Evolutionary conservation across 1,140 invertebrate genomes (phyloP), one percentile per base, ranked within the genome.

Genomic region (Aphaenogaster ashmeadi): DNA sequence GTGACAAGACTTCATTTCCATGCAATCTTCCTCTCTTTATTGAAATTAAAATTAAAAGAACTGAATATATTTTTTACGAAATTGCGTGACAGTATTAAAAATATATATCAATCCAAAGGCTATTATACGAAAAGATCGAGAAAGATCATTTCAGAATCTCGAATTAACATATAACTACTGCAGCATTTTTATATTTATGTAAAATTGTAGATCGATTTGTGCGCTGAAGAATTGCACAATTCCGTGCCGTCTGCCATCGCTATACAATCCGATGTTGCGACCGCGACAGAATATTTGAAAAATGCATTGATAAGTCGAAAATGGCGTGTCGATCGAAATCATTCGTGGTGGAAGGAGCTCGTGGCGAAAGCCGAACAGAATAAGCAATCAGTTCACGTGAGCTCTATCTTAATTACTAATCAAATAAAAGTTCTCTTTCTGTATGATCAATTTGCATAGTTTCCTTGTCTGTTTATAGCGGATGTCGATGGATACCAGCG

Each of bases 221-320:
- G 96, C 79, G 96, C 98, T 3, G 99, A 99, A 95, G 99, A 99
- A 94, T 96, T 99, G 79, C 97, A 99, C 91, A 99, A 99, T 94
- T 99, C 98, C 87, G 96, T 98, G 0, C 95, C 96, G 62, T 96
- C 97, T 0, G 95, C 96, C 58, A 97, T 98, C 11, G 97, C 97
- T 0, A 97, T 99, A 50, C 97, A 98, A 91, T 98, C 98, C 0
- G 98, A 99, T 92, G 96, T 99, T 66, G 96, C 96, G 41, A 96
- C 97, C 2, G 97, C 98, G 81, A 96, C 97, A 3, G 95, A 96
- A 54, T 96, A 97, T 86, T 95, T 99, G 5, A 93, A 87, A 4
- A 87, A 92, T 52, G 86, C 88, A 38, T 87, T 96, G 2, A 92
- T 87, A 83, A 84, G 91, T 44, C 90, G 69, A 18, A 92, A 90